Evolutionary conservation across 2,797 vertebrate species (phyloP).

Genomic region (Zonotrichia albicollis): DNA sequence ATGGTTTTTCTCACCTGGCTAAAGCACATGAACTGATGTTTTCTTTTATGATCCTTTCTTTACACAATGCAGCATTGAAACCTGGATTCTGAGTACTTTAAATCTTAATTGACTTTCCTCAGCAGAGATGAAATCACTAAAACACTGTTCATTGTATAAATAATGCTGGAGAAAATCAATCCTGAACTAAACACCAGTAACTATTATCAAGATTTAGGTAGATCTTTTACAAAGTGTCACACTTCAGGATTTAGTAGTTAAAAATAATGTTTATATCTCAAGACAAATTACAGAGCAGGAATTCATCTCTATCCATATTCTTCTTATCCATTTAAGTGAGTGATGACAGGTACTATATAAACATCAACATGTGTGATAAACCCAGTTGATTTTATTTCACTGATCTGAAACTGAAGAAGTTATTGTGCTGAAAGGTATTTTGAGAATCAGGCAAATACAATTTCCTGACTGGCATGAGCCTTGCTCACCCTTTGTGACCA

Average conservation of each 20-base stretch:
- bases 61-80: background rate
- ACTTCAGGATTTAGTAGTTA: slow-evolving; percentile 32
- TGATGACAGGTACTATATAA: slow-evolving; percentile 56
- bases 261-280: slow-evolving; percentile 39
- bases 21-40: background rate
- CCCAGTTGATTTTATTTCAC: background rate
- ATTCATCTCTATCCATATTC: slow-evolving; percentile 39
- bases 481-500: background rate
- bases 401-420: background rate
- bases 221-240: background rate
- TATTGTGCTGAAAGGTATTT: background rate
- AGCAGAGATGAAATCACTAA: background rate
- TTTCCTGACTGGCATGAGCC: background rate
- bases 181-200: background rate
- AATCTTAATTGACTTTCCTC: background rate
- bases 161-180: background rate
- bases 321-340: slow-evolving; percentile 21
- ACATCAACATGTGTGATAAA: slow-evolving; percentile 16
- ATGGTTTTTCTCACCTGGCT: background rate
- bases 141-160: background rate
- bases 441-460: background rate
- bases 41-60: background rate
- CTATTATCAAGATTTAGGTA: background rate
- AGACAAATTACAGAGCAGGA: slow-evolving; percentile 31
- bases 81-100: background rate